Conservation (phyloP, 2,888 invertebrate genomes). For the Selenia dentaria region DNA sequence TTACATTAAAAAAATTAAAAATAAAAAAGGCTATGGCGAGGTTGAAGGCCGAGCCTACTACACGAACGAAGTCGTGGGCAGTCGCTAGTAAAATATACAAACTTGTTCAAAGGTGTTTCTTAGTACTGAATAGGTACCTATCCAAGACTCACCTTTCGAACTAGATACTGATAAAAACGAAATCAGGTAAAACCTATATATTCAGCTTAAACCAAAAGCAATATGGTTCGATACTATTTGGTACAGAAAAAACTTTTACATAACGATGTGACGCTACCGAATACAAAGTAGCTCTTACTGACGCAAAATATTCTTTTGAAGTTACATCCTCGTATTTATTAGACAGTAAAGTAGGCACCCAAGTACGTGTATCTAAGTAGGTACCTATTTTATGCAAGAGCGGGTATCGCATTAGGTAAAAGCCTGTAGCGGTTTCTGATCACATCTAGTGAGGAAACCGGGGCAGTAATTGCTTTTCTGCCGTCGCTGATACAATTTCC, state of each 20-base stretch:
- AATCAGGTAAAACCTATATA: not conserved
- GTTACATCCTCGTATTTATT: constrained; percentile 5
- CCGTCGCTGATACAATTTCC: constrained; percentile 25
- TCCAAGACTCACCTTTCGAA: not conserved
- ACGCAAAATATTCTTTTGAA: constrained; percentile 6
- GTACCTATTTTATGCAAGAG: constrained; percentile 20
- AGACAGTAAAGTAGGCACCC: constrained; percentile 7
- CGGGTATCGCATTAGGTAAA: constrained; percentile 20
- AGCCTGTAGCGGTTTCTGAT: constrained; percentile 22
- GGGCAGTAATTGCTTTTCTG: constrained; percentile 29
- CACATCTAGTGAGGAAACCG: constrained; percentile 22
- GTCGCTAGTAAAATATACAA: no score
- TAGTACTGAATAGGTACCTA: no score
- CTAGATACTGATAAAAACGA: not conserved
- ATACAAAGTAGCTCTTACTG: constrained; percentile 9
- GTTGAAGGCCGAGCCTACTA: no score
- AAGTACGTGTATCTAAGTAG: constrained; percentile 1
- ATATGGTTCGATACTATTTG: not conserved
- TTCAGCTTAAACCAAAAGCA: not conserved
- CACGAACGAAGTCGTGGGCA: no score
- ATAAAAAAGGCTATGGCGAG: no score
- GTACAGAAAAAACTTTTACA: constrained; percentile 5
- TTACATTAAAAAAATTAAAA: no score
- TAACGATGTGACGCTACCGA: constrained; percentile 4
- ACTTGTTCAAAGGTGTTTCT: no score